A percentile compares a stretch with the other conserved stretches of the same genome.
phyloP scores from a whole-genome alignment of 2,113 vertebrate species.

The Halcyon malimbica region DNA sequence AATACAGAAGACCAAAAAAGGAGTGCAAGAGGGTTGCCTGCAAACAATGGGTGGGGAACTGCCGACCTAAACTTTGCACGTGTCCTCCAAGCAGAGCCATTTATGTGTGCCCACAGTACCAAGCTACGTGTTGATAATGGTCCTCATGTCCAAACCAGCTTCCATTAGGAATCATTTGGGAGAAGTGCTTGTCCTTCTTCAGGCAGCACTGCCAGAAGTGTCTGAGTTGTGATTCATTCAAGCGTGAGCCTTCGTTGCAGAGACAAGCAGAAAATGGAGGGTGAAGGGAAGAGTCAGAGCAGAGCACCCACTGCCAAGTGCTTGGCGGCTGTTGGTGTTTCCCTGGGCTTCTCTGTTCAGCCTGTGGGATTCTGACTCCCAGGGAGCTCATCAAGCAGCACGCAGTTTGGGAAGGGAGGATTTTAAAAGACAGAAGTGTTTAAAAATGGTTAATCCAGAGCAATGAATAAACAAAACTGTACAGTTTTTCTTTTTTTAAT shows the following conservation, averaged over 20 bases:
- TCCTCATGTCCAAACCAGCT: not conserved
- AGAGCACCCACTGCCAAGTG: not conserved
- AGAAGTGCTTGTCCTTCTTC: not conserved
- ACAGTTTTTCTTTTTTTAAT: not conserved
- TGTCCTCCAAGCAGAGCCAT: not conserved
- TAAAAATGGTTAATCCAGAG: not conserved
- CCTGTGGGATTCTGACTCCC: not conserved
- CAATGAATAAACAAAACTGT: not conserved
- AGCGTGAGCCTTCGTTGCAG: not conserved
- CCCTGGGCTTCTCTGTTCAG: not conserved
- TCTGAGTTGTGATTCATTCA: not conserved
- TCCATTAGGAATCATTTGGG: not conserved
- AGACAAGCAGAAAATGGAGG: not conserved
- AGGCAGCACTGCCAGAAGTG: not conserved
- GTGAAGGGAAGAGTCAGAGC: not conserved
- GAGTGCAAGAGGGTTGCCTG: not conserved
- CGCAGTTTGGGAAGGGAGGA: not conserved
- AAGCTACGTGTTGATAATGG: accelerated
- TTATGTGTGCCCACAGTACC: not conserved
- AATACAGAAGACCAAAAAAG: not conserved
- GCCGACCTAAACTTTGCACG: not conserved
- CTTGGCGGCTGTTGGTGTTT: not conserved
- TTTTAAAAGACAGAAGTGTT: not conserved
- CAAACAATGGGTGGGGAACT: not conserved
- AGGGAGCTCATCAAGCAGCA: not conserved